Conservation (phyloP, 2,113 vertebrate genomes). For the Charina bottae region DNA sequence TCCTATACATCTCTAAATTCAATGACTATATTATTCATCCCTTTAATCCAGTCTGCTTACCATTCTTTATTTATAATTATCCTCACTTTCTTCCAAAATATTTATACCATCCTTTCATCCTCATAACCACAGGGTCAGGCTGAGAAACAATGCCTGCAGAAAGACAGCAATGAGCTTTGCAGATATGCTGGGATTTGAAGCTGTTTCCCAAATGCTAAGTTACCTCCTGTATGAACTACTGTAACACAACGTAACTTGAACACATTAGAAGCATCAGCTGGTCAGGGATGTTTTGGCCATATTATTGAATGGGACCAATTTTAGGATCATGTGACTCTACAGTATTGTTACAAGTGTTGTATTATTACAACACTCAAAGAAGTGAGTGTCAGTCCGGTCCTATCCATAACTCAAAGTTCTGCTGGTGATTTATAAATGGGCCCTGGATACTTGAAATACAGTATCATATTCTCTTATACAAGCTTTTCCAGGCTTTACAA, state of each 20-base stretch:
- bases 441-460: background rate
- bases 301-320: background rate
- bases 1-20: background rate
- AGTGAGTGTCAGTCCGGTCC: background rate
- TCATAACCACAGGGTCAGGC: background rate
- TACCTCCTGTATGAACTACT: background rate
- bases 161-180: background rate
- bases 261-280: background rate
- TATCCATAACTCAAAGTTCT: background rate
- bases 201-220: background rate
- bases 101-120: background rate
- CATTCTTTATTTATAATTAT: background rate
- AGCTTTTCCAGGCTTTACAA: background rate
- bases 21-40: background rate
- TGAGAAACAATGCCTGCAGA: background rate
- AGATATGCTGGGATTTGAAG: background rate
- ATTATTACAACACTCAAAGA: too few relatives aligned
- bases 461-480: background rate
- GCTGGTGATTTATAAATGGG: background rate
- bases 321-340: background rate
- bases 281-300: background rate
- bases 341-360: background rate
- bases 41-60: background rate
- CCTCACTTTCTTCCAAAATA: background rate
- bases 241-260: background rate